Evolutionary conservation across 2,888 invertebrate genomes (phyloP), one percentile per base, ranked within the genome.

Genomic region (Nipponacmea schrenckii): DNA sequence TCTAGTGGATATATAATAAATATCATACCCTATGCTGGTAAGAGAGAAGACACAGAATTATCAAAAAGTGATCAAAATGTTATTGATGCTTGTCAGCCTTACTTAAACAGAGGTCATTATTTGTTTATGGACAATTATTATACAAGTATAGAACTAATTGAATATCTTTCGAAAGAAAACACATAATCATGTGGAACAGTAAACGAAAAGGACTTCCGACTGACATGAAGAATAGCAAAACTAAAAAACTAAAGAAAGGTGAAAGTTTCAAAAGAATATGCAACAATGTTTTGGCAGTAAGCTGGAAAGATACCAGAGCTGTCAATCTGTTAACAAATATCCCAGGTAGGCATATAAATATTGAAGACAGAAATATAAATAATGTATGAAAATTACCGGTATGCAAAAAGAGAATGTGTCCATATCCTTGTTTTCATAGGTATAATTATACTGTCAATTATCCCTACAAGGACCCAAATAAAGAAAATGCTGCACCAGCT

Each of bases 231-330:
- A 56, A 56, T n/a, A 24, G n/a, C 12, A n/a, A n/a, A 56, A 56
- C 56, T 56, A 56, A 56, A 56, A 56, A 56, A 56, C 56, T 56
- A n/a, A 56, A 56, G 56, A 56, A 56, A 56, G 56, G 56, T 56
- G 56, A 56, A 56, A 56, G 56, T 56, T 56, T 56, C 2, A 56
- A 56, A 14, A 56, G 56, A 56, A 56, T 56, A 1, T 56, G 20
- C 8, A 56, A 56, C 20, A 56, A 56, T 56, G 2, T 56, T 56
- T 56, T 56, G 56, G 56, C 56, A 20, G 56, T 56, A 56, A 56
- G 56, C 56, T 56, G 56, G 56, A 56, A 56, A 56, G 56, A 56
- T 24, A 56, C 56, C 7, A 56, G 56, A 56, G 56, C n/a, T 56
- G n/a, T 56, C n/a, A 56, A 56, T n/a, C 56, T 56, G 7, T 56